phyloP scores from a whole-genome alignment of 2,797 vertebrate genomes.

The Sebastes diaconus region DNA sequence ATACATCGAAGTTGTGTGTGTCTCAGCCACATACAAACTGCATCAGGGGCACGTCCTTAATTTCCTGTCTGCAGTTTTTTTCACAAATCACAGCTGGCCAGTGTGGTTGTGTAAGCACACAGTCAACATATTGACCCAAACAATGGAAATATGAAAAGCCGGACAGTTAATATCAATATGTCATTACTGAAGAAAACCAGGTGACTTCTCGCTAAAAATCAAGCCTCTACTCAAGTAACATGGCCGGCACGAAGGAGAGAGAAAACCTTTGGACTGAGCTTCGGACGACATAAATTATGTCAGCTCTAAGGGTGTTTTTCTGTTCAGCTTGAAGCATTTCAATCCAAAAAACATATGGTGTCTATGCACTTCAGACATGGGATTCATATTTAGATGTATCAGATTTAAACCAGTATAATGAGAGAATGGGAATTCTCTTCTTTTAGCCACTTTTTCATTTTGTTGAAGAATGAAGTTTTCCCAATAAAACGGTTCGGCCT shows the following conservation, averaged over 20 bases:
- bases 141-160: not conserved
- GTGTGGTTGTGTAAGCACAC: not conserved
- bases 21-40: not conserved
- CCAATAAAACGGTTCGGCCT: slow-evolving; percentile 37
- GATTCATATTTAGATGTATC: slow-evolving; percentile 80
- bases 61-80: not conserved
- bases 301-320: slow-evolving; percentile 70
- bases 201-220: slow-evolving; percentile 8
- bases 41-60: not conserved
- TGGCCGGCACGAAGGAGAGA: slow-evolving; percentile 23
- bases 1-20: not conserved
- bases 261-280: slow-evolving; percentile 52
- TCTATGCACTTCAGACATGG: slow-evolving; percentile 71
- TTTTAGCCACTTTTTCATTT: slow-evolving; percentile 27
- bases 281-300: slow-evolving; percentile 76
- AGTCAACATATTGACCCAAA: slow-evolving; percentile 8
- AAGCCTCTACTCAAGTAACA: slow-evolving; percentile 23
- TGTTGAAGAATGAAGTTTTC: slow-evolving; percentile 35
- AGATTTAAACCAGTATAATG: slow-evolving; percentile 71
- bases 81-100: not conserved
- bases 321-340: slow-evolving; percentile 66
- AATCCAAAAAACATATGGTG: slow-evolving; percentile 82
- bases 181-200: slow-evolving; percentile 42
- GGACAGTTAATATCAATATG: slow-evolving; percentile 23
- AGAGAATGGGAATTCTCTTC: slow-evolving; percentile 57